Evolutionary conservation across 1,140 invertebrate species (phyloP), one percentile per base, ranked within the genome.

Genomic region (Globodera ellingtonae): DNA sequence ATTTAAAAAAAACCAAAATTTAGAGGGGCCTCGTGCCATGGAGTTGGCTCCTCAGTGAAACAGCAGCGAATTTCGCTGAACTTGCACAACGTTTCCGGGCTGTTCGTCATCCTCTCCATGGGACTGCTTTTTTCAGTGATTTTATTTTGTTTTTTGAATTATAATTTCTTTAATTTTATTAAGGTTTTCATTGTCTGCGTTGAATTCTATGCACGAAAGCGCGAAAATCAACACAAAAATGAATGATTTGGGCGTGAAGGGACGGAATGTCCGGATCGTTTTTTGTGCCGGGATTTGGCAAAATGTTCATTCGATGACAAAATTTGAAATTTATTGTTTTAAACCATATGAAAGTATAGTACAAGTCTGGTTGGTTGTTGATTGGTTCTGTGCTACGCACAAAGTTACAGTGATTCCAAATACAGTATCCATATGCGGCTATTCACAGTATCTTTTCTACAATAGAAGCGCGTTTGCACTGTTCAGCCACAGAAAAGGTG

Each of bases 51-150:
- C 3, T 75, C 88, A 5, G 88, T 89, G 6, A 88, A 88, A 52
- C 85, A 88, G 52, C 86, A 89, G 71, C 84, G 87, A 48, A 82
- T 89, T 52, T 88, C 87, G 7, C 74, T 89, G 35, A 89, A 83
- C 62, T 79, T 89, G 48, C 79, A 87, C 78, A 89, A 89, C 72
- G 88, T 89, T 15, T 89, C 87, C 13, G 87, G 87, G 3, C 83
- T 89, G 6, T 89, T 89, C 76, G 75, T 89, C 8, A 89, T 88
- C 69, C 81, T 89, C 48, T 85, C 85, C 35, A 73, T 82, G 62
- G 87, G 87, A 24, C 79, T 89, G 4, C 71, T 87, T 2, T 75
- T 84, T 52, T 86, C 84, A 7, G 52, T 81, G 69, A 70, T 8
- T 76, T 48, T 52, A 35, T 18, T 66, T 76, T 66, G 15, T 13